Evolutionary conservation across 2,797 vertebrate species (phyloP), one percentile per base, ranked within the genome.

Genomic region (Aeoliscus strigatus): DNA sequence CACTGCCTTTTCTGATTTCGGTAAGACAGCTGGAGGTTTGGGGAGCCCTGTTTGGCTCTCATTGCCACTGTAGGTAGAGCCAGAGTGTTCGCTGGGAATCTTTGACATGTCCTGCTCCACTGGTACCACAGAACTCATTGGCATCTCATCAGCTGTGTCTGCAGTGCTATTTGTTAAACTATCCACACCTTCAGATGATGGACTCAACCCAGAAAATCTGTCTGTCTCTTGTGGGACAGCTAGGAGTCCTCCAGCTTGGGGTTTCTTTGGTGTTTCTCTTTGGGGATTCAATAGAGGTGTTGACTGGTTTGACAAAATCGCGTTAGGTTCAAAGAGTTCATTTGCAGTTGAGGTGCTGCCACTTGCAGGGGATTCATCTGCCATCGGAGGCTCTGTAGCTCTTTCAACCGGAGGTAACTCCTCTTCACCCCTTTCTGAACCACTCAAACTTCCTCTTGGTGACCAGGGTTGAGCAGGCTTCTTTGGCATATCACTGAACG

Each of bases 1-100:
- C 47, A 99, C 82, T 8, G 94, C 93, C 70, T 93, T 96, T 67
- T 98, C 94, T 0, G 92, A 93, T 86, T 98, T 99, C 0, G 94
- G 95, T 9, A 94, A 89, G 15, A 99, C 92, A 0, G 86, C 85
- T 0, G 96, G 96, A 4, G 94, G 94, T 45, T 93, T 97, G 44
- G 82, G 74, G 1, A 82, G 66, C 0, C 85, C 52, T 2, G 38
- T 51, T 63, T 84, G 84, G 39, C 49, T 79, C 14, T 89, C 86
- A 4, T 56, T 79, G 4, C 71, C 77, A 11, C 84, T 89, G 59
- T 73, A 87, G 32, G 59, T 75, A 1, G 88, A 90, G 4, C 67
- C 83, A 0, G 86, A 83, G 39, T 64, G 53, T 38, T 89, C 83
- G 4, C 81, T 87, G 24, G 71, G 66, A 33, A 66, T 76, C 23